These are phyloP conservation scores for Lepus americanus DNA, from an alignment of 2,113 vertebrate genomes.

Conservation along the genomic window DNA sequence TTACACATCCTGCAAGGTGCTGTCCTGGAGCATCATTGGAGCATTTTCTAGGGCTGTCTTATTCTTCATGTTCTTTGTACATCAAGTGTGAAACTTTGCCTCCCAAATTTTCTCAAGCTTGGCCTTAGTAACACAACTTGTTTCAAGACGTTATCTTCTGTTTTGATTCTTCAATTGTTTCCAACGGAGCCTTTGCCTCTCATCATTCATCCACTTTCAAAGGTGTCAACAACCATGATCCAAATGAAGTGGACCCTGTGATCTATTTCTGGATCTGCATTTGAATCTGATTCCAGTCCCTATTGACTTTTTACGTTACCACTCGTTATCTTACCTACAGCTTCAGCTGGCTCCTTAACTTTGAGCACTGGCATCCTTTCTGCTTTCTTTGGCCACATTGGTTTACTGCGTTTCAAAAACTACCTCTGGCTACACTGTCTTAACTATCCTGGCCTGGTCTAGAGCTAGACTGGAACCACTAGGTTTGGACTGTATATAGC, in stretches of 20 bases:
- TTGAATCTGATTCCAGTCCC: not conserved
- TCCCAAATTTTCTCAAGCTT: not conserved
- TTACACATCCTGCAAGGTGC: not conserved
- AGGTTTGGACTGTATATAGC: not conserved
- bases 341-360: not conserved
- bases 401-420: not conserved
- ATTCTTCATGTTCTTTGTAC: not conserved
- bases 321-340: not conserved
- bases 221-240: not conserved
- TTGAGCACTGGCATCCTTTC: not conserved
- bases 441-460: not conserved
- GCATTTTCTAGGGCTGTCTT: not conserved
- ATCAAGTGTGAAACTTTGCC: not conserved
- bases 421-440: not conserved
- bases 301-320: not conserved
- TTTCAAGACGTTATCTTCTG: not conserved
- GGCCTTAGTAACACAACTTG: not conserved
- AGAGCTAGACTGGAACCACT: not conserved
- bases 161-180: not conserved
- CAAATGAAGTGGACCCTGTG: not conserved
- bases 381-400: slow-evolving; percentile 18
- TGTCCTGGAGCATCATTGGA: not conserved
- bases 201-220: not conserved
- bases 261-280: not conserved
- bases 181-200: not conserved